These are phyloP conservation scores for Melanostoma mellinum DNA, from an alignment of 2,888 invertebrate genomes.

Conservation along the genomic window DNA sequence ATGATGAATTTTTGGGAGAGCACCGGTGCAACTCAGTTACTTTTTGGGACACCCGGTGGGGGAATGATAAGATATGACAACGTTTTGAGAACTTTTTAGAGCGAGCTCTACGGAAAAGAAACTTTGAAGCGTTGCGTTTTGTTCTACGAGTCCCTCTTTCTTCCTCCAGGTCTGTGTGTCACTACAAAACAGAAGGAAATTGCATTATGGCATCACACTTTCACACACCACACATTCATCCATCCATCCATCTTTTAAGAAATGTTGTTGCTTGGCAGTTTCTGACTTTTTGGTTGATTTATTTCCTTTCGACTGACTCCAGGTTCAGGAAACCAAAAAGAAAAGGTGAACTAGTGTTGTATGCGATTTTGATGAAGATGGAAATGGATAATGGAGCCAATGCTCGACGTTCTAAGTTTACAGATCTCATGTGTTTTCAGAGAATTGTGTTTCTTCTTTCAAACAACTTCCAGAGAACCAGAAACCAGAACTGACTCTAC, in stretches of 20 bases:
- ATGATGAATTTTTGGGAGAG: constrained; percentile 10
- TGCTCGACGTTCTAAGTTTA: neutral
- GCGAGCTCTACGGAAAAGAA: constrained; percentile 6
- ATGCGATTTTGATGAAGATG: constrained; percentile 10
- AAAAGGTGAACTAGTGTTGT: neutral
- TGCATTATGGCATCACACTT: constrained; percentile 56
- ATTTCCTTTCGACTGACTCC: constrained; percentile 54
- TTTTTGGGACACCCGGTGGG: neutral
- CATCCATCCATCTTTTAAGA: constrained; percentile 45
- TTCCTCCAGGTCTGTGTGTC: constrained; percentile 17
- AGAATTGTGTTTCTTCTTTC: constrained; percentile 36
- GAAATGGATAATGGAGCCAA: constrained; percentile 5
- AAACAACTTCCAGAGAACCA: neutral
- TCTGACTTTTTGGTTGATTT: constrained; percentile 56
- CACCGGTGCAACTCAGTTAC: constrained; percentile 45
- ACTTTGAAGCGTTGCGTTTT: constrained; percentile 49
- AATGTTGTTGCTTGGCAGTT: constrained; percentile 46
- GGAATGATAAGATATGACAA: constrained; percentile 54
- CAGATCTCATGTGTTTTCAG: constrained; percentile 31
- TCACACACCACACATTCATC: constrained; percentile 7
- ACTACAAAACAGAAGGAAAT: constrained; percentile 55
- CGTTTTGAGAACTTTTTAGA: constrained; percentile 19
- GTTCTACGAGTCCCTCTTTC: neutral
- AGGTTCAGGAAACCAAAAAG: neutral
- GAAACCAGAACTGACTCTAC: neutral